These are phyloP conservation scores for Eupithecia dodoneata DNA, from an alignment of 2,888 invertebrate species.

Conservation along the genomic window DNA sequence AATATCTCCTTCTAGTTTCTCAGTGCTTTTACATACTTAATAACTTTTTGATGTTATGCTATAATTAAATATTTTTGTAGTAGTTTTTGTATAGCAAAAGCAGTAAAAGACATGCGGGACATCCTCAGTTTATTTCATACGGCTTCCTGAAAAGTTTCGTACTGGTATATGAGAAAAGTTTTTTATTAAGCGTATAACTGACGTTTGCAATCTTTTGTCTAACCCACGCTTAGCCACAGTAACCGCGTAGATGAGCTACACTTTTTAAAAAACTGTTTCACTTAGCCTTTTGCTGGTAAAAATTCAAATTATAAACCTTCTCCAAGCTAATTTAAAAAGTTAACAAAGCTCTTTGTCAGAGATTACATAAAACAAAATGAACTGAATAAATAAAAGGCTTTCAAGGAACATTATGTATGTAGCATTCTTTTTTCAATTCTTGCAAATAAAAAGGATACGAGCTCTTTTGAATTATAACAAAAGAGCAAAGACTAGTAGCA, in stretches of 20 bases:
- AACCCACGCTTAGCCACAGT: neutral
- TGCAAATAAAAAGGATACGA: neutral
- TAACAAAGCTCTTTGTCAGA: neutral
- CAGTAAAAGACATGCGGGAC: conserved; percentile 4
- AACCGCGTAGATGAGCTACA: neutral
- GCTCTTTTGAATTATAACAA: neutral
- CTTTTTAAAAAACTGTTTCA: neutral
- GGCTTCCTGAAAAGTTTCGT: conserved; percentile 16
- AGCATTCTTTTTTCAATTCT: neutral
- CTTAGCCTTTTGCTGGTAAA: neutral
- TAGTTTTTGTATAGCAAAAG: neutral
- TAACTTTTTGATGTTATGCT: too few relatives aligned
- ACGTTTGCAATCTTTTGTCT: conserved; percentile 7
- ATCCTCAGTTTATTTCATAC: conserved; percentile 17
- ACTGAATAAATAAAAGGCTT: neutral
- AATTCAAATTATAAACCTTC: neutral
- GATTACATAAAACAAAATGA: neutral
- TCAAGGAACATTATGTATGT: neutral
- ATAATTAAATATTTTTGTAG: too few relatives aligned
- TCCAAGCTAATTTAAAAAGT: neutral
- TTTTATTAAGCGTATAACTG: conserved; percentile 14
- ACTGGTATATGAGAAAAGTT: conserved; percentile 28
- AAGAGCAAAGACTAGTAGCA: too few relatives aligned
- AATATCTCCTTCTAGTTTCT: neutral
- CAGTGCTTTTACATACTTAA: neutral